Base-by-base conservation (phyloP, 2,113 vertebrate genomes). In the Erythrocebus patas region DNA sequence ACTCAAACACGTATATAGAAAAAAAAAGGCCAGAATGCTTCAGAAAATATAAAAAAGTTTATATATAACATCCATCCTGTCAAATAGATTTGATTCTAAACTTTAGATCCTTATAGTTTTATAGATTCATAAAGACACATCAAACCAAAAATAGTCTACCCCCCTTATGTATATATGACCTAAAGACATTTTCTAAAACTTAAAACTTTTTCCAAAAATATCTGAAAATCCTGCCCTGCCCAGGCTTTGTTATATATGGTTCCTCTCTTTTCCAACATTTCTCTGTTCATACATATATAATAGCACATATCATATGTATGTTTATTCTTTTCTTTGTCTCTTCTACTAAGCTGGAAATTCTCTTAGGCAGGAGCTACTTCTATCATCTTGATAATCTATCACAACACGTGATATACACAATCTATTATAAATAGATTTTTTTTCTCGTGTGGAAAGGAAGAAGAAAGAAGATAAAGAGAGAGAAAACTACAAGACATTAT, bases 121-220 rank as follows among this genome's bases (percentile, higher is more conserved):
- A 25, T 20, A 88, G 72, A 79, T 32, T 55, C 32, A 92, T 57
- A 35, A 78, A 88, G 59, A 40, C 12, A 52, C 25, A 91, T 40
- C 7, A 91, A 3, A 66, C 48, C 81, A 64, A 94, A 91, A 78
- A 40, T 48, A 84, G 52, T 79, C 45, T 96, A 40, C 30, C 43
- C 3, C 3, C 8, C 6, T 68, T 64, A 72, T 35, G 14, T 3
- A 27, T 32, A 82, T 17, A 6, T 83, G 78, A 70, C 35, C 25
- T 95, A 88, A 87, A 83, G 22, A 38, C 85, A 57, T 30, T 93
- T 93, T 93, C 40, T 70, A 76, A 91, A 75, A n/a, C 38, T 95
- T 66, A n/a, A 45, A 75, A 76, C 12, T 57, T 85, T 17, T 10
- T 73, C 13, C 18, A 72, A 85, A 88, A 64, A 50, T 43, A 32